A percentile compares a stretch with the other conserved stretches of the same genome.
Conservation (phyloP, 2,797 vertebrate genomes). For the Rhabdomys pumilio region DNA sequence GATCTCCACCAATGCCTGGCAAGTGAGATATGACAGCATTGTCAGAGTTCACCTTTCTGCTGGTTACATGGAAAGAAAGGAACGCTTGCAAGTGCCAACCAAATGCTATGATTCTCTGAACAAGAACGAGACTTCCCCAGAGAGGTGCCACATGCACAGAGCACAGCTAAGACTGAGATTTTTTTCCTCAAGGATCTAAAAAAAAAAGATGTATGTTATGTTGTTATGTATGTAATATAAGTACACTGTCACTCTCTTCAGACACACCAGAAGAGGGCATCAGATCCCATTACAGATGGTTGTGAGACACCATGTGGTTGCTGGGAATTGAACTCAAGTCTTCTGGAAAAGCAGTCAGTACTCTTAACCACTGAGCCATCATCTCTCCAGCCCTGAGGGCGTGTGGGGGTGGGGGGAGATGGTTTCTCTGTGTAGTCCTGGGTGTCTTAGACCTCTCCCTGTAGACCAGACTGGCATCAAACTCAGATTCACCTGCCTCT, state of each 20-base stretch:
- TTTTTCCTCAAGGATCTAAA: background rate
- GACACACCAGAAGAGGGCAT: too few species aligned
- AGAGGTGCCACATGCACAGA: background rate
- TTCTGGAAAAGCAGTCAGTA: too few species aligned
- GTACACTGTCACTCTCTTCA: too few species aligned
- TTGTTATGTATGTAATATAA: background rate
- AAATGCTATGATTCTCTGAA: background rate
- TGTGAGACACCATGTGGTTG: too few species aligned
- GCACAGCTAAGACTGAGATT: background rate
- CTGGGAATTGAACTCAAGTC: too few species aligned
- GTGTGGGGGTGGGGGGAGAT: too few species aligned
- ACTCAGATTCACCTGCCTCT: background rate
- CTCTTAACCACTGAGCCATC: background rate
- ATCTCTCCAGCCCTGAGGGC: background rate
- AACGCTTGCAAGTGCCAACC: background rate
- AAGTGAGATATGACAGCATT: background rate
- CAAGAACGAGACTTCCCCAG: background rate
- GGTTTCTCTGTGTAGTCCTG: background rate
- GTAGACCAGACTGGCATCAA: background rate
- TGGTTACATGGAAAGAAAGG: background rate
- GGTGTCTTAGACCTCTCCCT: background rate
- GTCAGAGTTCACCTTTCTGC: background rate
- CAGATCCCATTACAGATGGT: too few species aligned
- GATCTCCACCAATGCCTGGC: background rate
- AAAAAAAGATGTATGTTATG: background rate